phyloP scores from a whole-genome alignment of 2,888 invertebrate genomes.

The Orthosia gothica region DNA sequence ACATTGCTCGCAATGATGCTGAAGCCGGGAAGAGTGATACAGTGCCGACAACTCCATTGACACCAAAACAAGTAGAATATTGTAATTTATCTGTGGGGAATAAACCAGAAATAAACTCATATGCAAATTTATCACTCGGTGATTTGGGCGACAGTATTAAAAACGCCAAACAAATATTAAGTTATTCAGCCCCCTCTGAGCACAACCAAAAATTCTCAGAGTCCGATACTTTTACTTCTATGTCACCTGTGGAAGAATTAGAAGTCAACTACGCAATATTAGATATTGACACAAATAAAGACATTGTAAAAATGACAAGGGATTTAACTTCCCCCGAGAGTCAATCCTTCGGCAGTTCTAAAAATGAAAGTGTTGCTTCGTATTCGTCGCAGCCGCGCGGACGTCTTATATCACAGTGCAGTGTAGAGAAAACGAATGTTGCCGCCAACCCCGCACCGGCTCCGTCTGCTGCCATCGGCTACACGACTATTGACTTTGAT shows the following conservation, averaged over 20 bases:
- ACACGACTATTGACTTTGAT: constrained; percentile 98
- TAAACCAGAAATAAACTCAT: constrained; percentile 83
- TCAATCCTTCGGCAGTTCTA: constrained; percentile 80
- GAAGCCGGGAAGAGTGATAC: constrained; percentile 78
- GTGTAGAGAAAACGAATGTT: constrained; percentile 76
- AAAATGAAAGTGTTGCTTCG: constrained; percentile 81
- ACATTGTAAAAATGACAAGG: constrained; percentile 72
- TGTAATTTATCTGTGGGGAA: constrained; percentile 80
- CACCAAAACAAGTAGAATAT: constrained; percentile 86
- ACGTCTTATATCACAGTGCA: constrained; percentile 82
- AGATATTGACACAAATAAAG: constrained; percentile 93
- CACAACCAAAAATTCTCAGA: constrained; percentile 85
- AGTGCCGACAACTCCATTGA: constrained; percentile 82
- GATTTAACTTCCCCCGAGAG: constrained; percentile 81
- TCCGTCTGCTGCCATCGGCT: constrained; percentile 93
- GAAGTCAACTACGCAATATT: constrained; percentile 95
- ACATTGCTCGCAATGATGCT: constrained; percentile 82
- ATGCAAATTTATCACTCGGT: constrained; percentile 86
- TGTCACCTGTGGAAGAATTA: constrained; percentile 85
- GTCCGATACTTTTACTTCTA: constrained; percentile 85
- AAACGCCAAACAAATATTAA: constrained; percentile 74
- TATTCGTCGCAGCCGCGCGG: constrained; percentile 79
- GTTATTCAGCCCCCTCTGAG: constrained; percentile 73
- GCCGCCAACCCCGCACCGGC: constrained; percentile 72
- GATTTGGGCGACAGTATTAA: constrained; percentile 82